Percentiles rank a stretch among this genome's conserved stretches.
Evolutionary conservation across 2,888 invertebrate species (phyloP).

Genomic region (Cryptus armator): DNA sequence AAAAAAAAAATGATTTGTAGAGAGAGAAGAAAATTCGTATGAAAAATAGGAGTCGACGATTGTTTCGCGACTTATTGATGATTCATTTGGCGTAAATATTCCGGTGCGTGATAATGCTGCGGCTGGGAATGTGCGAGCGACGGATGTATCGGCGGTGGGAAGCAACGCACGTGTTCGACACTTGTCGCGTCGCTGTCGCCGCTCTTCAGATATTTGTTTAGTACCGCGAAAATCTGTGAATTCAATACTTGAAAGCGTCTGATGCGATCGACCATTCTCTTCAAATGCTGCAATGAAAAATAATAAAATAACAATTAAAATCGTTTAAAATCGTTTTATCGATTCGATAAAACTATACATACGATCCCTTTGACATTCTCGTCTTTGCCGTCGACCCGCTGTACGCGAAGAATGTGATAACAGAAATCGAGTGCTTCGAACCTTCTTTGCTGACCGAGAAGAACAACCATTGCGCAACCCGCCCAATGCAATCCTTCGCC

Average conservation of each 20-base stretch:
- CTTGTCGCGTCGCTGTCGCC: conserved; percentile 93
- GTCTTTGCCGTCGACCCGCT: conserved; percentile 98
- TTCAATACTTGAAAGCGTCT: conserved; percentile 99
- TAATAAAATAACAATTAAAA: neutral
- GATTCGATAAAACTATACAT: conserved; percentile 85
- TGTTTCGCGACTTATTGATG: conserved; percentile 78
- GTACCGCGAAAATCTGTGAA: conserved; percentile 98
- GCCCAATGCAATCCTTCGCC: conserved; percentile 99
- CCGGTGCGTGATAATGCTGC: conserved; percentile 87
- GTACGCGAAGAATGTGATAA: conserved; percentile 98
- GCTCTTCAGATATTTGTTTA: conserved; percentile 96
- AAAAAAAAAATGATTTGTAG: neutral
- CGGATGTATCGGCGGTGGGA: conserved; percentile 96
- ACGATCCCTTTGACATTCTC: conserved; percentile 98
- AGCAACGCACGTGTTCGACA: conserved; percentile 98
- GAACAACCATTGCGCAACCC: conserved; percentile 97
- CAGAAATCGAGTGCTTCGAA: conserved; percentile 99
- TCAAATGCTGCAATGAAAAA: conserved; percentile 90
- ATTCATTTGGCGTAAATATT: conserved; percentile 85
- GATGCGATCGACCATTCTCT: conserved; percentile 98
- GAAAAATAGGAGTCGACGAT: conserved; percentile 27
- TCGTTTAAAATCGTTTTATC: neutral
- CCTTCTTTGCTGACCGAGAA: conserved; percentile 97
- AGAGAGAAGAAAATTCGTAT: conserved; percentile 19
- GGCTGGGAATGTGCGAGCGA: conserved; percentile 88